Percentiles rank a stretch among this genome's conserved stretches.
Conservation (phyloP, 2,888 invertebrate species). For the Cyclophora punctaria region DNA sequence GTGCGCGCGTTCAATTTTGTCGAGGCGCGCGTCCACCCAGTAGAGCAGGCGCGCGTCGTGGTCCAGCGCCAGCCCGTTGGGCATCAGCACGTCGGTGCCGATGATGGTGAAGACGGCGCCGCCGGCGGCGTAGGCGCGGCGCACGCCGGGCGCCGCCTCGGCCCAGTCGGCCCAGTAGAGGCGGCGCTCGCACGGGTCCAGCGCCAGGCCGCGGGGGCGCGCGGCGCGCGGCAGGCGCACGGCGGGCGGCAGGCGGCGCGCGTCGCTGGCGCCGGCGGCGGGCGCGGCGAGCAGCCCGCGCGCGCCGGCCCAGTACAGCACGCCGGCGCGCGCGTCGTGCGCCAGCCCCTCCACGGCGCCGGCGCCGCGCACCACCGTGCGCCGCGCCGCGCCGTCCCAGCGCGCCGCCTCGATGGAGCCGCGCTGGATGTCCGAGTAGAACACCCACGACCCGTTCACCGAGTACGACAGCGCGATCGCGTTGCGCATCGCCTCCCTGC, state of each 20-base stretch:
- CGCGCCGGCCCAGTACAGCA: conserved; percentile 91
- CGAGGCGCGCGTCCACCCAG: conserved; percentile 90
- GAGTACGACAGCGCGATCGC: conserved; percentile 90
- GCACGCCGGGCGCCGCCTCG: conserved; percentile 84
- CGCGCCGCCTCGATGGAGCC: conserved; percentile 87
- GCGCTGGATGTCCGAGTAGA: conserved; percentile 92
- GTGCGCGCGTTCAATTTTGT: conserved; percentile 88
- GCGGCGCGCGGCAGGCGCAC: conserved; percentile 76
- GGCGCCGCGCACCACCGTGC: conserved; percentile 73
- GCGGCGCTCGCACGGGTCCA: conserved; percentile 84
- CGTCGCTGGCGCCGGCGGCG: conserved; percentile 16
- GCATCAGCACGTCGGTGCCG: conserved; percentile 85
- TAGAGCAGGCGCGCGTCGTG: conserved; percentile 83
- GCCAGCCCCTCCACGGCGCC: conserved; percentile 92
- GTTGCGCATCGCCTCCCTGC: conserved; percentile 83
- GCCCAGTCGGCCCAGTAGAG: conserved; percentile 96
- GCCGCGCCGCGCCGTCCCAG: conserved; percentile 83
- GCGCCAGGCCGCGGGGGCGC: conserved; percentile 88
- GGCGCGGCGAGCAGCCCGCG: conserved; percentile 62
- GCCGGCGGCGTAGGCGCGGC: conserved; percentile 82
- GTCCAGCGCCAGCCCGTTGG: conserved; percentile 88
- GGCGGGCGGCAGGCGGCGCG: conserved; percentile 13
- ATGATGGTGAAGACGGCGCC: conserved; percentile 81
- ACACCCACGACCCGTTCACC: conserved; percentile 79
- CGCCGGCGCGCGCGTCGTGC: conserved; percentile 79